phyloP scores from a whole-genome alignment of 2,888 invertebrate species.

The Anthrax anthrax region DNA sequence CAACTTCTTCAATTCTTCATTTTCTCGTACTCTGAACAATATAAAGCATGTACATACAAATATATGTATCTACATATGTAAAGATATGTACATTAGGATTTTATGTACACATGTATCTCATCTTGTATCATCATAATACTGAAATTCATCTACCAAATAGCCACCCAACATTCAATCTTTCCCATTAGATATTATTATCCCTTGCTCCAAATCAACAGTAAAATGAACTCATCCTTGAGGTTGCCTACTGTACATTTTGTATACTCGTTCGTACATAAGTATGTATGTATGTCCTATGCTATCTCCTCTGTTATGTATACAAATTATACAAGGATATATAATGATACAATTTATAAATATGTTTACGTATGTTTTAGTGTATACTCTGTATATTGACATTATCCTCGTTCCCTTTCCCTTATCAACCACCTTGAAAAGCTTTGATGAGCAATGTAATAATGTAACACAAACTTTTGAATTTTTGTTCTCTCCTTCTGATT shows the following conservation, averaged over 20 bases:
- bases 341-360: too few relatives aligned
- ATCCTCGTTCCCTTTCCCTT: not conserved
- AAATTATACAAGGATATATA: too few relatives aligned
- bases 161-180: not conserved
- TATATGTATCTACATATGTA: not conserved
- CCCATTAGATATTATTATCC: not conserved
- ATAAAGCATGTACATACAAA: not conserved
- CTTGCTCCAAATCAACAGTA: constrained; percentile 6
- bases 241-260: too few relatives aligned
- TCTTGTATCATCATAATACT: too few relatives aligned
- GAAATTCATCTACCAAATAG: not conserved
- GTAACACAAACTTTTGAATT: constrained; percentile 5
- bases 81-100: too few relatives aligned
- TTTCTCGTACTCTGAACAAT: not conserved
- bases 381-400: not conserved
- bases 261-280: too few relatives aligned
- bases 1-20: constrained; percentile 1
- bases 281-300: too few relatives aligned
- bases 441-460: constrained; percentile 2
- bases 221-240: not conserved
- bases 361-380: too few relatives aligned
- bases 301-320: too few relatives aligned
- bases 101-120: too few relatives aligned
- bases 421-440: not conserved
- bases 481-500: constrained; percentile 4